Conservation (phyloP, 2,797 vertebrate species). For the Melanotaenia trifasciata region DNA sequence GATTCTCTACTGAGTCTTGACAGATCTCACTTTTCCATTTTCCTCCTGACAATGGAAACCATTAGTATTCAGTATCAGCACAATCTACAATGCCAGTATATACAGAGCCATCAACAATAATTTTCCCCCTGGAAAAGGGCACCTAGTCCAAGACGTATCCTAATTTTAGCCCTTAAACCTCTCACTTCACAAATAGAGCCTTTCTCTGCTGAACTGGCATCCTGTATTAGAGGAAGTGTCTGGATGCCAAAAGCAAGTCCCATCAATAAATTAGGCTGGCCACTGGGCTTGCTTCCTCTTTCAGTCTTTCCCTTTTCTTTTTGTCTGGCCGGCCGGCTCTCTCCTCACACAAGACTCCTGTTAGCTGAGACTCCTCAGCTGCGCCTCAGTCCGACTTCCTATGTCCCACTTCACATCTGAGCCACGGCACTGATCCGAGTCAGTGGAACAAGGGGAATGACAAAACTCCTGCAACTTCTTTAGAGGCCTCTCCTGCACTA, state of each 20-base stretch:
- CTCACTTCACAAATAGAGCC: constrained; percentile 34
- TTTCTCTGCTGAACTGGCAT: constrained; percentile 47
- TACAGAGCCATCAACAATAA: neutral
- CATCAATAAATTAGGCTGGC: constrained; percentile 72
- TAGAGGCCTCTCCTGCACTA: constrained; percentile 20
- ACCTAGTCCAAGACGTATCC: neutral
- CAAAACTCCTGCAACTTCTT: constrained; percentile 4
- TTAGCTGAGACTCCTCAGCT: constrained; percentile 9
- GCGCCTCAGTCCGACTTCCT: neutral
- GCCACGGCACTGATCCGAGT: constrained; percentile 8
- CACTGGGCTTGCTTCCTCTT: constrained; percentile 58
- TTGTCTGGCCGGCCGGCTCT: constrained; percentile 5
- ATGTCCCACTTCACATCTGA: constrained; percentile 2
- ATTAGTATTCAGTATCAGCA: neutral
- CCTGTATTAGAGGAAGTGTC: constrained; percentile 59
- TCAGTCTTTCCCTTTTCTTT: constrained; percentile 55
- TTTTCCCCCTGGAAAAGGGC: neutral
- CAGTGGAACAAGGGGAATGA: neutral
- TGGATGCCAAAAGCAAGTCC: constrained; percentile 45
- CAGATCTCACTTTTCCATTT: too few relatives aligned
- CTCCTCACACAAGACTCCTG: constrained; percentile 20
- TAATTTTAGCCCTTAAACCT: constrained; percentile 10
- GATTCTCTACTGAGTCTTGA: too few relatives aligned
- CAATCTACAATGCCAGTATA: neutral
- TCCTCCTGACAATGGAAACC: neutral